Percentiles rank a stretch among this genome's conserved stretches.
Conservation (phyloP, 1,140 invertebrate genomes). For the Drosophila pruinosa region DNA sequence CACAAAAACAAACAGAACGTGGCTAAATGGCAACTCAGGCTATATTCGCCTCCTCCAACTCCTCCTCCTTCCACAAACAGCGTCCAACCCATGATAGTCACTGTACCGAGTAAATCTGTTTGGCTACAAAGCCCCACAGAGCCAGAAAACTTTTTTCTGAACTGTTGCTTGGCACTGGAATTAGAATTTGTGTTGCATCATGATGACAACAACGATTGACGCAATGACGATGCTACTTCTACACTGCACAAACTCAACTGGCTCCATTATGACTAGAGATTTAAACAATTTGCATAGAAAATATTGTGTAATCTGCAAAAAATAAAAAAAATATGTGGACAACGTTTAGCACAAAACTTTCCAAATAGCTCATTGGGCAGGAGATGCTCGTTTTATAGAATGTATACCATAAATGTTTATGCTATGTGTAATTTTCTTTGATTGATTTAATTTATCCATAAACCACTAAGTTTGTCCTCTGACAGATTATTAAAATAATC, state of each 20-base stretch:
- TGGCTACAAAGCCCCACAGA: constrained; percentile 27
- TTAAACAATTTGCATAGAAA: constrained; percentile 33
- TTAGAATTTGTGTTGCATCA: constrained; percentile 27
- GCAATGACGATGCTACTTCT: constrained; percentile 24
- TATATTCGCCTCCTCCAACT: background rate
- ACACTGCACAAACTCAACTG: constrained; percentile 1
- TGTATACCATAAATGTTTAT: too few species aligned
- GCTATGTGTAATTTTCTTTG: too few species aligned
- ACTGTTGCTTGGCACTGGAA: constrained; percentile 12
- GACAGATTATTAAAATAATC: too few species aligned
- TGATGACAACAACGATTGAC: constrained; percentile 25
- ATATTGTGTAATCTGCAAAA: background rate
- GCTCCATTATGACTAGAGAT: constrained; percentile 11
- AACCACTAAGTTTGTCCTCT: too few species aligned
- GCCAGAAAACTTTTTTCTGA: constrained; percentile 16
- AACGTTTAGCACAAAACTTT: too few species aligned
- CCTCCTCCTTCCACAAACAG: background rate
- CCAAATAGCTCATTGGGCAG: too few species aligned
- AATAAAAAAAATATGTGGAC: background rate
- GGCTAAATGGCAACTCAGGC: constrained; percentile 67
- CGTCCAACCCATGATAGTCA: constrained; percentile 34
- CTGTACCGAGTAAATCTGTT: constrained; percentile 63
- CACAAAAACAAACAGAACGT: constrained; percentile 70
- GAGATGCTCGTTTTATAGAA: too few species aligned
- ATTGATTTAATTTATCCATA: too few species aligned